Base-by-base conservation (phyloP, 1,140 invertebrate species). In the Drosophila lacteicornis region DNA sequence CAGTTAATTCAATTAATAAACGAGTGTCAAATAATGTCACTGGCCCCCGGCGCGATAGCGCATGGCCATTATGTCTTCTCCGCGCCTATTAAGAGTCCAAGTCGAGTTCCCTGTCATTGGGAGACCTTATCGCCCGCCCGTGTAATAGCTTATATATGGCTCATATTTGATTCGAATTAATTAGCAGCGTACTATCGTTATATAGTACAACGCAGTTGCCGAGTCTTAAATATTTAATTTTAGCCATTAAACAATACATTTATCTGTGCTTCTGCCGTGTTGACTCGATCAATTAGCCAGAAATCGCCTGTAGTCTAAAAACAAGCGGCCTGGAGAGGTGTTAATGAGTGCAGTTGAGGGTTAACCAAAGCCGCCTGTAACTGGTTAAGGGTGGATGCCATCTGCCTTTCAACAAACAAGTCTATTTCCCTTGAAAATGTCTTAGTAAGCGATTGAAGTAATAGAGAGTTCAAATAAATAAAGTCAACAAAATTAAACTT, bases 1-100 rank as follows among this genome's bases (percentile, higher is more conserved):
- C 85, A 82, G 85, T 82, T 90, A 79, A 90, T 85, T 90, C 56
- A 90, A 90, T 90, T 90, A 85, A 79, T 79, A 82, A 76, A 69
- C 74, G 40, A 62, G 85, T 90, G 85, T 90, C 66, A 88, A 88
- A 88, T 69, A 81, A 70, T 80, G 58, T 60, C 53, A 69, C 69
- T 69, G 62, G 62, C 66, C 63, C 60, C 51, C 51, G 17, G 56
- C 19, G 19, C 45, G 51, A 58, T 68, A 75, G 40, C 56, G 13
- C 51, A 59, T 82, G 78, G 62, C 50, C 79, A 63, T 47, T 51
- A 30, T 47, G 67, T 75, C 67, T 58, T 60, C 55, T 55, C 40
- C 8, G 17, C 12, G 7, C 22, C 49, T 11, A 56, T 46, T 59
- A 75, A 45, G 38, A 60, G 33, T 4, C 40, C 43, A 22, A 38